Conservation (phyloP, 2,113 vertebrate genomes). For the Paradoxurus hermaphroditus region DNA sequence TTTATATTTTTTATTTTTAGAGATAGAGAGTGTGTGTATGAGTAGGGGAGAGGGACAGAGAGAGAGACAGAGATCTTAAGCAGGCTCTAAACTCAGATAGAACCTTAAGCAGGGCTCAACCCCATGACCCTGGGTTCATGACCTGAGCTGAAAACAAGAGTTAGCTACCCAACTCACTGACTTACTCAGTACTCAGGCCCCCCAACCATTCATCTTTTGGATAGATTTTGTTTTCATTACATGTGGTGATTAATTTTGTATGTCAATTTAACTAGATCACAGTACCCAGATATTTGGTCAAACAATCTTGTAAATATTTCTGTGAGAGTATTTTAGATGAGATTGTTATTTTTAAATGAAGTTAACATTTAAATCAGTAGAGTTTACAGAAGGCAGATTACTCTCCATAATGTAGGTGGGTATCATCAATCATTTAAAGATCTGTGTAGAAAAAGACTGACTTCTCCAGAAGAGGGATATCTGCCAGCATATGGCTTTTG, state of each 20-base stretch:
- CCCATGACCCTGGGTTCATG: no score
- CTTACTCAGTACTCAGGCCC: no score
- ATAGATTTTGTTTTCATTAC: background rate
- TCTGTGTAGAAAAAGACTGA: background rate
- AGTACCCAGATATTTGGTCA: background rate
- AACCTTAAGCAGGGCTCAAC: no score
- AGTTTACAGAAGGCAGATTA: background rate
- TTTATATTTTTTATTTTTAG: no score
- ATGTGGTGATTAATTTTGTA: background rate
- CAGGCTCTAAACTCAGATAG: no score
- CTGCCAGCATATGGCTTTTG: background rate
- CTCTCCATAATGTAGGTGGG: background rate
- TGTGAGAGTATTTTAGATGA: background rate
- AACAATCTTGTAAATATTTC: background rate
- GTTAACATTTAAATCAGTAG: background rate
- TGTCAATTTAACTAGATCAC: background rate
- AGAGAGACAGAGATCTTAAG: no score
- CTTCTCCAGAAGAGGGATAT: background rate
- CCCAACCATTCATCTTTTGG: background rate
- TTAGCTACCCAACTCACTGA: no score
- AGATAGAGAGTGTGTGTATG: no score
- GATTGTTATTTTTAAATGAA: background rate
- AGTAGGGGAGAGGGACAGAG: no score
- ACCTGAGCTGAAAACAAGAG: no score
- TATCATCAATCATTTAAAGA: background rate